Evolutionary conservation across 2,113 vertebrate species (phyloP), one percentile per base, ranked within the genome.

Genomic region (Channa argus): DNA sequence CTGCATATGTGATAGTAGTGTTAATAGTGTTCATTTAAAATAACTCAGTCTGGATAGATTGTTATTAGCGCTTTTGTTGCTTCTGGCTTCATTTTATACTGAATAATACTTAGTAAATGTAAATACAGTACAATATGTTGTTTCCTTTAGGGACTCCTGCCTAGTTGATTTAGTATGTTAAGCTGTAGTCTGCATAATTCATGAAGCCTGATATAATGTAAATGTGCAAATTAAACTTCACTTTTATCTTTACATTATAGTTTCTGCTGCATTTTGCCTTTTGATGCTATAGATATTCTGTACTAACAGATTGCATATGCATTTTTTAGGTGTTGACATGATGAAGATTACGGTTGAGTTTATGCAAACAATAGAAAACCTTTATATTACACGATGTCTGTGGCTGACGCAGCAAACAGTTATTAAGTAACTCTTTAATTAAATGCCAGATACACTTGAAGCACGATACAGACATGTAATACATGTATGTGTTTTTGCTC

Each of bases 151-250:
- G 82, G 82, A 85, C 72, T 64, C 6, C 1, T 68, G 71, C 64
- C 50, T 43, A 1, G 62, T 73, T 74, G 77, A 68, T 77, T 86
- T 83, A 85, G 65, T 74, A 71, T 66, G 70, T 74, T 70, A 64
- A 58, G 56, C 43, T 59, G 67, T 53, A 6, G 34, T 56, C 38
- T 88, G 70, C 84, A 88, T 91, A 68, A 88, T 88, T 82, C 5
- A 76, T 80, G 52, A 67, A 56, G 63, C 56, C 64, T 85, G 87
- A 86, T 79, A 73, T 77, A 37, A 75, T 84, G 63, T 87, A 80
- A 84, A 83, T 60, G 2, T 70, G 74, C 49, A 63, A 24, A 46
- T 5, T 62, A 75, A 83, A 45, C 6, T 24, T 24, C 39, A 41
- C 6, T 41, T 41, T 41, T 41, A 41, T 41, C 4, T 2, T 41